A percentile compares a stretch with the other conserved stretches of the same genome.
Conservation (phyloP, 2,888 invertebrate species). For the Drosophila anomalipes region DNA sequence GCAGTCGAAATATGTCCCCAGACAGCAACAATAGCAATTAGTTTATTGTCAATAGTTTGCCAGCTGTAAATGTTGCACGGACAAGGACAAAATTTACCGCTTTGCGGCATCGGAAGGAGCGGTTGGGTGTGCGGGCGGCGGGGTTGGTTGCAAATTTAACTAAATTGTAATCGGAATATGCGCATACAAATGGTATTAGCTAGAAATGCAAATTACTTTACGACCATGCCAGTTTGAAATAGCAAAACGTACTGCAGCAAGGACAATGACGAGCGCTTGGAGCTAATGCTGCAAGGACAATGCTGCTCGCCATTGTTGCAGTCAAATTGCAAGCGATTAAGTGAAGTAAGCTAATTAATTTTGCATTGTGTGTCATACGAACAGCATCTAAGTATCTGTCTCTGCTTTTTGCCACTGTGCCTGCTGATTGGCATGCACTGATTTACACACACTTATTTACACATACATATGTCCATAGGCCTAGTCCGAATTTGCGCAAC, state of each 20-base stretch:
- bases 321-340: slow-evolving; percentile 80
- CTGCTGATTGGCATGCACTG: slow-evolving; percentile 42
- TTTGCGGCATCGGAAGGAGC: slow-evolving; percentile 1
- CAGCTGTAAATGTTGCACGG: slow-evolving; percentile 72
- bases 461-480: not conserved
- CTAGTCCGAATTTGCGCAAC: not conserved
- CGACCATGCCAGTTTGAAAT: slow-evolving; percentile 52
- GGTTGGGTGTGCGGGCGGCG: not conserved
- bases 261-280: slow-evolving; percentile 20
- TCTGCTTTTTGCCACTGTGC: slow-evolving; percentile 5
- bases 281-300: slow-evolving; percentile 30
- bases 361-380: slow-evolving; percentile 72
- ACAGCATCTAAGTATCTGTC: slow-evolving; percentile 46
- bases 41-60: slow-evolving; percentile 81
- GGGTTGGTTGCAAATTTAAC: slow-evolving; percentile 68
- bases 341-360: slow-evolving; percentile 81
- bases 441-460: slow-evolving; percentile 2
- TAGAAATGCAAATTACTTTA: slow-evolving; percentile 80
- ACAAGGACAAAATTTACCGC: slow-evolving; percentile 58
- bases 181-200: slow-evolving; percentile 82
- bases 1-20: slow-evolving; percentile 81
- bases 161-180: slow-evolving; percentile 81
- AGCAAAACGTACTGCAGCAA: slow-evolving; percentile 13
- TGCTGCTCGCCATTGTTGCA: slow-evolving; percentile 64
- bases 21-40: slow-evolving; percentile 79